Conservation (phyloP, 2,888 invertebrate genomes). For the Gastrophysa polygoni region DNA sequence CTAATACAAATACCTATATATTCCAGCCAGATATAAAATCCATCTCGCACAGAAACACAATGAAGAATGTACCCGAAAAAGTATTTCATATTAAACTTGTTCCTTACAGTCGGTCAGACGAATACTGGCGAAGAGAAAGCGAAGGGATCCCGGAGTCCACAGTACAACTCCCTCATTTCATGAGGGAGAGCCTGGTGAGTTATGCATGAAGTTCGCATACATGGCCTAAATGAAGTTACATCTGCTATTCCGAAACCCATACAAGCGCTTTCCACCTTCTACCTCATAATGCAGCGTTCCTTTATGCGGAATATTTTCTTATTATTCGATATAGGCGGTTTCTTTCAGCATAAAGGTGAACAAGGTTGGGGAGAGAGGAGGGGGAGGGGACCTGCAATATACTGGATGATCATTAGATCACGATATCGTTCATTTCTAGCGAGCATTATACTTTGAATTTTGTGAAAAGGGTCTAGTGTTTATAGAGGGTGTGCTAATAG, state of each 20-base stretch:
- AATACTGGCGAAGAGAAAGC: conserved; percentile 24
- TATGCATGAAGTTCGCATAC: conserved; percentile 45
- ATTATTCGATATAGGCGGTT: conserved; percentile 24
- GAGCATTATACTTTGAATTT: too few relatives aligned
- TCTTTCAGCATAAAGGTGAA: background rate
- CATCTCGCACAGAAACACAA: background rate
- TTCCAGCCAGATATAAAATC: too few relatives aligned
- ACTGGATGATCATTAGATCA: too few relatives aligned
- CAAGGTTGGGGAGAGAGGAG: too few relatives aligned
- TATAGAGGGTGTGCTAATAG: too few relatives aligned
- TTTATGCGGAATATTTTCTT: conserved; percentile 43
- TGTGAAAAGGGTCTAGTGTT: too few relatives aligned
- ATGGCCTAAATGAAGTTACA: conserved; percentile 45
- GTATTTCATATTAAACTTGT: conserved; percentile 39
- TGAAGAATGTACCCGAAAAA: conserved; percentile 12
- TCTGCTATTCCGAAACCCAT: conserved; percentile 35
- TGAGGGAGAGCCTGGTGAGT: conserved; percentile 37
- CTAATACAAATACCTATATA: too few relatives aligned
- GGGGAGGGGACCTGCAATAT: background rate
- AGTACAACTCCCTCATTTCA: conserved; percentile 21
- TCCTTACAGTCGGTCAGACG: conserved; percentile 37
- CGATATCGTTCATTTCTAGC: too few relatives aligned
- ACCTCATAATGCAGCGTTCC: conserved; percentile 40
- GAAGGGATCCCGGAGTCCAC: conserved; percentile 21
- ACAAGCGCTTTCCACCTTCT: conserved; percentile 31